These are phyloP conservation scores for Atta texana DNA, from an alignment of 1,140 invertebrate species.

Conservation along the genomic window DNA sequence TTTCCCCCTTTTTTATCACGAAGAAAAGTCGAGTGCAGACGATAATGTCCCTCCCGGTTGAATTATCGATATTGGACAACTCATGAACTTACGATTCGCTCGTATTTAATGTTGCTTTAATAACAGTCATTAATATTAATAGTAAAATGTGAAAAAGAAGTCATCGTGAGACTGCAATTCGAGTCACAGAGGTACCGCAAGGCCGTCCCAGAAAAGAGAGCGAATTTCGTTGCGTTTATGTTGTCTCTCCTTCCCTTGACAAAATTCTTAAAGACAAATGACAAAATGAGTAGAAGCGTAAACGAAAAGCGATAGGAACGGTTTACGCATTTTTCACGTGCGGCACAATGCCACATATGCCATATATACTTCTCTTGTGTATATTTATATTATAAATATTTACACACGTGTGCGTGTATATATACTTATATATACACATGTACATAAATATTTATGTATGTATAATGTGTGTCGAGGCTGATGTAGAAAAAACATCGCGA, in stretches of 20 bases:
- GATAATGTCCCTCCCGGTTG: constrained; percentile 64
- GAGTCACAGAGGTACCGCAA: constrained; percentile 67
- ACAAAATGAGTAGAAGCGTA: constrained; percentile 72
- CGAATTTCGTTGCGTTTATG: constrained; percentile 54
- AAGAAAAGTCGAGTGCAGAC: constrained; percentile 59
- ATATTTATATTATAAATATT: background rate
- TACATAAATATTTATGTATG: constrained; percentile 20
- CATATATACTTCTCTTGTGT: constrained; percentile 15
- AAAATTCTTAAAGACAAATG: constrained; percentile 43
- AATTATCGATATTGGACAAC: constrained; percentile 44
- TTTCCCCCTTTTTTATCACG: background rate
- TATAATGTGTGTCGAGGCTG: background rate
- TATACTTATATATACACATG: background rate
- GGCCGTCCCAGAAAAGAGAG: constrained; percentile 63
- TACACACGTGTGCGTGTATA: background rate
- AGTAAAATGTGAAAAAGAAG: constrained; percentile 72
- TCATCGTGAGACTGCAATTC: constrained; percentile 62
- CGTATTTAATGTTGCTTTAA: constrained; percentile 67
- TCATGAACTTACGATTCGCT: constrained; percentile 41
- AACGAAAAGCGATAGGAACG: constrained; percentile 79
- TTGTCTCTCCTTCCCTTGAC: constrained; percentile 34
- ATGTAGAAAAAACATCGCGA: constrained; percentile 63
- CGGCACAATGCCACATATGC: constrained; percentile 57
- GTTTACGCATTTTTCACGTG: constrained; percentile 74
- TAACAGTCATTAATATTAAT: constrained; percentile 54